phyloP scores from a whole-genome alignment of 2,888 invertebrate species.

The Phytoseiulus persimilis region DNA sequence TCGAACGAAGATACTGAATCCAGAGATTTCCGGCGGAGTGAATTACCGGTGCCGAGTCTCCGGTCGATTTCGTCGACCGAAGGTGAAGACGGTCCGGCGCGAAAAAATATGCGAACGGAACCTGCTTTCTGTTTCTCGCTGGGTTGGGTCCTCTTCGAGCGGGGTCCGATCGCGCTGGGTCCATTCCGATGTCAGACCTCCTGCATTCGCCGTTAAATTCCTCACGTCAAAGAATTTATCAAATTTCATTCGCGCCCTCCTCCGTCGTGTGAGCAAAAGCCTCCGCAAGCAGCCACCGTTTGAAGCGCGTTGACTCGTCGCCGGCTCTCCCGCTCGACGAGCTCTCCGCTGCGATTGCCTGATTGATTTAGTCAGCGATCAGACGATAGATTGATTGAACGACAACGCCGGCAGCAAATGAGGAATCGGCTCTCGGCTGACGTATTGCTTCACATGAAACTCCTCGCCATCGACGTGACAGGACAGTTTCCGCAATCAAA shows the following conservation, averaged over 20 bases:
- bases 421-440: not conserved
- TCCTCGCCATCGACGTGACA: too few relatives aligned
- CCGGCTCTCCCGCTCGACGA: not conserved
- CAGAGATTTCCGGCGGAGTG: too few relatives aligned
- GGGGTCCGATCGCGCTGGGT: not conserved
- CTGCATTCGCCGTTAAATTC: not conserved
- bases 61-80: too few relatives aligned
- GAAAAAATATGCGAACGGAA: too few relatives aligned
- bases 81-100: too few relatives aligned
- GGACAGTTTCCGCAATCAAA: too few relatives aligned
- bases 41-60: too few relatives aligned
- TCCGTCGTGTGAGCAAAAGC: not conserved
- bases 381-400: not conserved
- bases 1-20: too few relatives aligned
- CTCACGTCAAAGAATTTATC: not conserved
- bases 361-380: not conserved
- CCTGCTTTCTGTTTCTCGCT: too few relatives aligned
- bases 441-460: not conserved
- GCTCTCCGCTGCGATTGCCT: not conserved
- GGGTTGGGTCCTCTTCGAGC: too few relatives aligned
- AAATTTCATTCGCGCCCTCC: not conserved
- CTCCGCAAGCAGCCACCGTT: not conserved
- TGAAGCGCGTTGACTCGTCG: not conserved
- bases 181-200: not conserved
- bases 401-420: not conserved